Percentiles rank a stretch among this genome's conserved stretches.
phyloP scores from a whole-genome alignment of 2,888 invertebrate species.

The Protodeltote pygarga region DNA sequence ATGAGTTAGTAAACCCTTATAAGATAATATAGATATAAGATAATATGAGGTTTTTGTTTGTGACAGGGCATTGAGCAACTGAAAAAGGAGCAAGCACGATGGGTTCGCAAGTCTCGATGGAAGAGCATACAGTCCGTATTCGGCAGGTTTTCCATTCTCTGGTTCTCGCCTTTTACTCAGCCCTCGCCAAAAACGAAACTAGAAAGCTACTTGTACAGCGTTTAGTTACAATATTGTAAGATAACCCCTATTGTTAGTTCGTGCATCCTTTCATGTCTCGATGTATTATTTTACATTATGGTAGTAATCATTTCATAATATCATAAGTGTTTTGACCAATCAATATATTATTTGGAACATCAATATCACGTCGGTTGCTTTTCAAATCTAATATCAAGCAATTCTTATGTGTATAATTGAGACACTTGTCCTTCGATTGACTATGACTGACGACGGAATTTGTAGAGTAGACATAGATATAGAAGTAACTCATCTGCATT shows the following conservation, averaged over 20 bases:
- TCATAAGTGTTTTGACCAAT: conserved; percentile 39
- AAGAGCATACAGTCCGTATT: conserved; percentile 98
- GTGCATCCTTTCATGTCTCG: conserved; percentile 37
- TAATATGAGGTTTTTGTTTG: conserved; percentile 3
- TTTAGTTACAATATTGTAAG: conserved; percentile 80
- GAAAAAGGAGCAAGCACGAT: conserved; percentile 97
- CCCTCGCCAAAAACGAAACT: conserved; percentile 92
- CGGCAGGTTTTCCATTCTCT: conserved; percentile 96
- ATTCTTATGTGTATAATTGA: conserved; percentile 23
- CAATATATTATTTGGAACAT: conserved; percentile 52
- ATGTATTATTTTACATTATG: conserved; percentile 36
- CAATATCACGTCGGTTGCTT: conserved; percentile 16
- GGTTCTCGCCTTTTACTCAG: conserved; percentile 97
- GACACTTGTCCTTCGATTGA: conserved; percentile 34
- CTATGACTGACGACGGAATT: conserved; percentile 54
- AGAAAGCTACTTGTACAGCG: conserved; percentile 94
- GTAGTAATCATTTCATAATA: conserved; percentile 23
- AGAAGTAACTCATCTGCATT: conserved; percentile 63
- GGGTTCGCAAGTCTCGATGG: conserved; percentile 97
- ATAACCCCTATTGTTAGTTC: conserved; percentile 18
- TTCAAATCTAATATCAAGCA: conserved; percentile 19
- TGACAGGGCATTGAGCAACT: conserved; percentile 97
- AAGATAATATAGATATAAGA: too few species aligned
- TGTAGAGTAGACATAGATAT: conserved; percentile 41
- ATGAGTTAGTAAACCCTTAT: too few species aligned